These are phyloP conservation scores for Fopius arisanus DNA, from an alignment of 1,140 invertebrate species.

Conservation along the genomic window DNA sequence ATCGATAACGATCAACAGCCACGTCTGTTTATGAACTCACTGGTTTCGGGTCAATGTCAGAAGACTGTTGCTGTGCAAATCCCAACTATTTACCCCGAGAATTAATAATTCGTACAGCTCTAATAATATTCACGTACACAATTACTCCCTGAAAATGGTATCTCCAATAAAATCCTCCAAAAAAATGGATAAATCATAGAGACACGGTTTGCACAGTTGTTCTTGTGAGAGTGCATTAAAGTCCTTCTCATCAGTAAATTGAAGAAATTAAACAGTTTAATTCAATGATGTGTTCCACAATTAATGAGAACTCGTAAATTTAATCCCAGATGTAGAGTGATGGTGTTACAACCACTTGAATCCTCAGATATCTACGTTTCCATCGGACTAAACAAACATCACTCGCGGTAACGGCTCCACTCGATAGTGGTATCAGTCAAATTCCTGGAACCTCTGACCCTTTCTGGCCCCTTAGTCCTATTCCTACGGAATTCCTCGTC, in stretches of 20 bases:
- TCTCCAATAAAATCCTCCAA: no score
- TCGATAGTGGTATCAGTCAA: not conserved
- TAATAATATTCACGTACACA: no score
- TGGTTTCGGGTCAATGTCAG: no score
- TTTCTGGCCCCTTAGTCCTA: not conserved
- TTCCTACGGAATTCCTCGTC: slow-evolving; percentile 6
- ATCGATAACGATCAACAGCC: slow-evolving; percentile 3
- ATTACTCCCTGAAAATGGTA: no score
- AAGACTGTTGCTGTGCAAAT: no score
- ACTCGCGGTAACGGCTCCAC: not conserved
- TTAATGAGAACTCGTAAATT: not conserved
- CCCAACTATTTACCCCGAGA: no score
- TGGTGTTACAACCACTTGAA: not conserved
- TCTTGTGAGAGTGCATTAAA: no score
- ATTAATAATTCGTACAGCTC: no score
- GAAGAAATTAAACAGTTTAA: no score
- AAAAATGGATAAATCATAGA: no score
- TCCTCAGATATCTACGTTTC: not conserved
- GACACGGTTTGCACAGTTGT: no score
- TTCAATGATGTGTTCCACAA: not conserved
- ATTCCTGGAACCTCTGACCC: not conserved
- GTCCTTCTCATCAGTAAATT: no score
- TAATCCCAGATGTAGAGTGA: not conserved
- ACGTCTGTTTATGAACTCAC: slow-evolving; percentile 4
- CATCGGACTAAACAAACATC: not conserved